phyloP scores from a whole-genome alignment of 2,888 invertebrate genomes.

The Calliphora vomitoria region DNA sequence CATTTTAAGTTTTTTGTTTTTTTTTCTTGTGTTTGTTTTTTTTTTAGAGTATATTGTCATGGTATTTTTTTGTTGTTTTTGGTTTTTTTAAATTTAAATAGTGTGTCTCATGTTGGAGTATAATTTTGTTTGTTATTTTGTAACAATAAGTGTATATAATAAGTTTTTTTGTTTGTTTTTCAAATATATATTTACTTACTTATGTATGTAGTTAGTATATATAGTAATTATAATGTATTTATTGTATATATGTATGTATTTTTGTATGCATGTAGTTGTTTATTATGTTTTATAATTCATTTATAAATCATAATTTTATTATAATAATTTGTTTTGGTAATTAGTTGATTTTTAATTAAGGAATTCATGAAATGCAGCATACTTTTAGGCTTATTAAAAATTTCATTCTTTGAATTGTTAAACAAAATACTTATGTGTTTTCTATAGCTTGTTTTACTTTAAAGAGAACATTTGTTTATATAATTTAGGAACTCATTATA shows the following conservation, averaged over 20 bases:
- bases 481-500: too few species aligned
- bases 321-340: background rate
- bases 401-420: background rate
- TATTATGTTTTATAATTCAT: background rate
- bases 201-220: background rate
- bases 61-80: slow-evolving; percentile 60
- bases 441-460: too few species aligned
- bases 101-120: slow-evolving; percentile 73
- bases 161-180: slow-evolving; percentile 18
- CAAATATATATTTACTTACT: slow-evolving; percentile 13
- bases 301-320: background rate
- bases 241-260: slow-evolving; percentile 5
- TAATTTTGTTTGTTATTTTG: slow-evolving; percentile 9
- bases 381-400: slow-evolving; percentile 19
- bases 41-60: slow-evolving; percentile 68
- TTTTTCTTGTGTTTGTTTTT: slow-evolving; percentile 42
- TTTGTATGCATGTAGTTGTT: slow-evolving; percentile 13
- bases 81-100: slow-evolving; percentile 58
- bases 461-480: too few species aligned
- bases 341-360: background rate
- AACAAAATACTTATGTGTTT: background rate
- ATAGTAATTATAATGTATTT: slow-evolving; percentile 17
- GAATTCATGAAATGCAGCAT: slow-evolving; percentile 46
- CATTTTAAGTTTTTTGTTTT: slow-evolving; percentile 14
- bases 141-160: slow-evolving; percentile 51